Percentiles rank a stretch among this genome's conserved stretches.
Conservation (phyloP, 2,113 vertebrate genomes). For the Daphoenositta chrysoptera region DNA sequence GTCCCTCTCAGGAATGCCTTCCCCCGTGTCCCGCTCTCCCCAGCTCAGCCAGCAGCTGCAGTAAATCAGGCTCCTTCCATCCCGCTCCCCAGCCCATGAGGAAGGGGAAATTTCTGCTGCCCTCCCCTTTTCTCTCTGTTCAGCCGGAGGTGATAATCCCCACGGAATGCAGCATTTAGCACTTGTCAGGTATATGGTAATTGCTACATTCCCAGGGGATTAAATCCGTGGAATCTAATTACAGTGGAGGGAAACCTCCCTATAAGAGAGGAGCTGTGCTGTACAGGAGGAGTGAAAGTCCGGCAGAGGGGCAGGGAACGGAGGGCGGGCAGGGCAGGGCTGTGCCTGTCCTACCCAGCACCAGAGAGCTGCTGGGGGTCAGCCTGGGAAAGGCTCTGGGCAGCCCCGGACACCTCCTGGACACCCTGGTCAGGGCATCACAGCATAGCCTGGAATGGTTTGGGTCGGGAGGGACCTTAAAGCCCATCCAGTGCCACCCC, state of each 20-base stretch:
- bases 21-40: background rate
- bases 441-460: accelerated
- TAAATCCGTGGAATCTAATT: slow-evolving; percentile 63
- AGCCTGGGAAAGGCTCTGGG: background rate
- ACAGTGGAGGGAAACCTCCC: slow-evolving; percentile 30
- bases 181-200: slow-evolving; percentile 71
- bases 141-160: slow-evolving; percentile 64
- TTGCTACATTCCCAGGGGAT: slow-evolving; percentile 62
- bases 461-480: background rate
- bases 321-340: background rate
- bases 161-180: slow-evolving; percentile 64
- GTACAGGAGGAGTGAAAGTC: background rate
- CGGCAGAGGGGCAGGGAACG: background rate
- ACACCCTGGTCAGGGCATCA: background rate
- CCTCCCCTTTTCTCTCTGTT: slow-evolving; percentile 35
- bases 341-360: accelerated
- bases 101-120: slow-evolving; percentile 31
- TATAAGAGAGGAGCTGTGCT: slow-evolving; percentile 7
- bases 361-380: accelerated
- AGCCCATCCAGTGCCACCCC: accelerated
- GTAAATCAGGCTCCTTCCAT: background rate
- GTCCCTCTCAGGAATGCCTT: slow-evolving; percentile 13
- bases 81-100: background rate
- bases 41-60: slow-evolving; percentile 13
- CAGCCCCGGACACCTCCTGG: background rate